Percentiles rank a stretch among this genome's conserved stretches.
These are phyloP conservation scores for Agonopterix arenella DNA, from an alignment of 2,888 invertebrate species.

Conservation along the genomic window DNA sequence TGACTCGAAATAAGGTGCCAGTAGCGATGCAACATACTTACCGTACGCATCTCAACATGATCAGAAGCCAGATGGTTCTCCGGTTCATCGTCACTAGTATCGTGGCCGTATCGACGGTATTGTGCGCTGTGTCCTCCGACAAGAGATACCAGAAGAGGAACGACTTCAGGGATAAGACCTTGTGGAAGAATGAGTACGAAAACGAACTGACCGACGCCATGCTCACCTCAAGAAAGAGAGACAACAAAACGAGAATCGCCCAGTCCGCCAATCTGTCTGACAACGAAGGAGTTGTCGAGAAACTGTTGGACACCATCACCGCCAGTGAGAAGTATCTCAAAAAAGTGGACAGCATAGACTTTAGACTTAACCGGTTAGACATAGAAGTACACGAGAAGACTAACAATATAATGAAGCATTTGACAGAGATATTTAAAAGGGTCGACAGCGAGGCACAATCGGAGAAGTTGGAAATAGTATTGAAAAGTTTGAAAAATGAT, in stretches of 20 bases:
- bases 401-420: conserved; percentile 47
- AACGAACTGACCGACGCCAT: conserved; percentile 57
- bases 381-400: conserved; percentile 67
- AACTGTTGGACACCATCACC: conserved; percentile 57
- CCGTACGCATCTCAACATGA: conserved; percentile 41
- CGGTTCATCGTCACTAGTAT: conserved; percentile 16
- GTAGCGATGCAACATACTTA: conserved; percentile 27
- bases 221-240: conserved; percentile 33
- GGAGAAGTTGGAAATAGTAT: conserved; percentile 28
- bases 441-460: background rate
- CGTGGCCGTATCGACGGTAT: conserved; percentile 24
- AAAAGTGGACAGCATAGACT: conserved; percentile 65
- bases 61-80: conserved; percentile 22
- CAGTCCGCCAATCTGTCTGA: conserved; percentile 33
- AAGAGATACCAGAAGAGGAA: conserved; percentile 31
- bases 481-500: conserved; percentile 39
- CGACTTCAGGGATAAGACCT: conserved; percentile 36
- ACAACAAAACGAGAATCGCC: conserved; percentile 41
- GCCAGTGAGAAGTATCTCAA: conserved; percentile 65
- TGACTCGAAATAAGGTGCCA: conserved; percentile 20
- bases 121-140: conserved; percentile 27
- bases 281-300: conserved; percentile 57
- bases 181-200: conserved; percentile 67
- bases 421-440: conserved; percentile 15
- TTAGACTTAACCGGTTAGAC: conserved; percentile 56